Evolutionary conservation across 2,888 invertebrate species (phyloP), one percentile per base, ranked within the genome.

Genomic region (Parnassius mnemosyne): DNA sequence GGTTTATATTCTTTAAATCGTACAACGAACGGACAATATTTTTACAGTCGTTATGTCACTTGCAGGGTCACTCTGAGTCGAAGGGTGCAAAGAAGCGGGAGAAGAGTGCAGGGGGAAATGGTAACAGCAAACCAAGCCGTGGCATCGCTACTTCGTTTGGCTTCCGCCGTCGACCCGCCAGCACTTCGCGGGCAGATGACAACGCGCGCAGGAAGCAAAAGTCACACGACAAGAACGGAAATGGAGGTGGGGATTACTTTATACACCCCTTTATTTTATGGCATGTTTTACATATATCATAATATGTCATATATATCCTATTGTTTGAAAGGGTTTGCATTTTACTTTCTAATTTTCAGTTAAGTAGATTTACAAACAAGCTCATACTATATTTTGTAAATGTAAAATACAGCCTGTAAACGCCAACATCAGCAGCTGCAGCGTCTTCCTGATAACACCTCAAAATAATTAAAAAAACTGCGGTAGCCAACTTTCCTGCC

Each of bases 81-180:
- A 93, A 93, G 78, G 92, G 93, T 76, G 89, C 93, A 71, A 91
- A 92, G 79, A 93, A 92, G 74, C 88, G 92, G 69, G 90, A 90
- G 70, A 90, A 90, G 74, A 89, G 87, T 65, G 83, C 78, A 12
- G 81, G 85, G 12, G 71, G 69, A 7, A 90, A 89, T 76, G 88
- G 88, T 3, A 91, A 87, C 73, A 76, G 83, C 64, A 92, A 93
- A 74, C 92, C 89, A 62, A 93, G 93, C 65, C 93, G 94, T 68
- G 96, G 96, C 57, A 95, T 96, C 67, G 95, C 96, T 63, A 96
- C 95, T 79, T 96, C 96, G 52, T 97, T 97, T 83, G 97, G 97
- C 55, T 97, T 97, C 87, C 94, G 95, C 57, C 93, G 95, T 65
- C 93, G 95, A 61, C 93, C 91, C 1, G 91, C 91, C 67, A 89